These are phyloP conservation scores for Pluvianellus socialis DNA, from an alignment of 2,113 vertebrate species.

Conservation along the genomic window DNA sequence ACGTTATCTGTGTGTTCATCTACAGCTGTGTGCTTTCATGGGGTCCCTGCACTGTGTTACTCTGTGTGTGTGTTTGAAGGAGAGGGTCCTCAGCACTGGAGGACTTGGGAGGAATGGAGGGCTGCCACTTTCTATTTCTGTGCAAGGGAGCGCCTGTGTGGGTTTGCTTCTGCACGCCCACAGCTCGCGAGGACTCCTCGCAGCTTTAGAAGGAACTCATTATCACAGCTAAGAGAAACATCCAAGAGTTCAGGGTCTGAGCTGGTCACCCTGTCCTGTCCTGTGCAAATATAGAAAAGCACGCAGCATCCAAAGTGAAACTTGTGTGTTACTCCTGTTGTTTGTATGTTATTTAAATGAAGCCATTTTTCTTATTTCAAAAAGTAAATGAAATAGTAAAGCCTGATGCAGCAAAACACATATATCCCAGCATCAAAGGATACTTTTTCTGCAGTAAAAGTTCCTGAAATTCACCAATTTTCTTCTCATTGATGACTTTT, in stretches of 20 bases:
- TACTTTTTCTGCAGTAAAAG: neutral
- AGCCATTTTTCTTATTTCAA: neutral
- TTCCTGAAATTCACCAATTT: neutral
- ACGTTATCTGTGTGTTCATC: rapidly evolving
- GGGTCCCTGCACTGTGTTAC: neutral
- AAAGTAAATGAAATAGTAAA: neutral
- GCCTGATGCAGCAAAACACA: neutral
- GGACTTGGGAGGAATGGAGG: neutral
- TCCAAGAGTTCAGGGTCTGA: too few species aligned
- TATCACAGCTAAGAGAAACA: neutral
- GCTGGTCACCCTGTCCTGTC: neutral
- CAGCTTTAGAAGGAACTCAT: neutral
- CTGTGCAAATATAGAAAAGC: neutral
- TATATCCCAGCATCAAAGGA: neutral
- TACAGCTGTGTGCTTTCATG: neutral
- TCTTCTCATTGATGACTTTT: neutral
- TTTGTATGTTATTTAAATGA: neutral
- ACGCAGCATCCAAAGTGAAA: neutral
- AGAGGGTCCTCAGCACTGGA: neutral
- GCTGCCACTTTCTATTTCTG: too few species aligned
- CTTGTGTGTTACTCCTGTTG: neutral
- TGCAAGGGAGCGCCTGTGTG: neutral
- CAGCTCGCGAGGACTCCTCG: neutral
- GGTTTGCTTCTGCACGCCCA: neutral
- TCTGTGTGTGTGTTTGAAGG: neutral